Evolutionary conservation across 1,140 invertebrate genomes (phyloP), one percentile per base, ranked within the genome.

Genomic region (Pomacea maculata): DNA sequence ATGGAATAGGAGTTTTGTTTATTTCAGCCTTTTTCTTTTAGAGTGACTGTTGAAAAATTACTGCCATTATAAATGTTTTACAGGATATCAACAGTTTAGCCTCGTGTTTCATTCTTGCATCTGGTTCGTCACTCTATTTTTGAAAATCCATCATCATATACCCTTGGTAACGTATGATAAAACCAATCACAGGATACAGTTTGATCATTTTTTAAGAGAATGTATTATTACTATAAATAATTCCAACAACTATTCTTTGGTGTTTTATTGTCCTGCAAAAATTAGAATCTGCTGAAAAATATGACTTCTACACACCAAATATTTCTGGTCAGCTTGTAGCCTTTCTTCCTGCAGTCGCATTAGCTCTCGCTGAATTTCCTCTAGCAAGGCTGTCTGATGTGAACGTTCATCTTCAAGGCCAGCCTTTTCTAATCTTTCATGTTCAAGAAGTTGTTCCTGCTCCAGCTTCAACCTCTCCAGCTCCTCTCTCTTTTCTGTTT

Each of bases 401-500:
- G 72, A 64, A 17, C 82, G 79, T 63, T 84, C 84, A 52, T 92
- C 90, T 91, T 96, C 95, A 88, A 95, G 95, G 84, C 95, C 94
- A 83, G 93, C 93, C 79, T 95, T 91, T 91, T 96, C 82, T 55
- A 83, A 76, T 91, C 95, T 93, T 10, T 95, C 95, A 86, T 94
- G 93, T 88, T 95, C 94, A 74, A 96, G 88, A 85, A 96, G 91
- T 85, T 93, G 89, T 79, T 93, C 93, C 87, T 96, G 95, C 88
- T 96, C 95, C 86, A 94, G 93, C 89, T 96, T 95, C 19, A 96
- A 88, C 79, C 92, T 92, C 91, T 96, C 95, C 70, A 96, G 88
- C 89, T 96, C 94, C 88, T 96, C 95, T 84, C 95, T 88, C 87
- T 94, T 95, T 86, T 95, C 95, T 95, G 95, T 96, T 92, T 96